A percentile compares a stretch with the other conserved stretches of the same genome.
Conservation (phyloP, 2,888 invertebrate genomes). For the Dioctria rufipes region DNA sequence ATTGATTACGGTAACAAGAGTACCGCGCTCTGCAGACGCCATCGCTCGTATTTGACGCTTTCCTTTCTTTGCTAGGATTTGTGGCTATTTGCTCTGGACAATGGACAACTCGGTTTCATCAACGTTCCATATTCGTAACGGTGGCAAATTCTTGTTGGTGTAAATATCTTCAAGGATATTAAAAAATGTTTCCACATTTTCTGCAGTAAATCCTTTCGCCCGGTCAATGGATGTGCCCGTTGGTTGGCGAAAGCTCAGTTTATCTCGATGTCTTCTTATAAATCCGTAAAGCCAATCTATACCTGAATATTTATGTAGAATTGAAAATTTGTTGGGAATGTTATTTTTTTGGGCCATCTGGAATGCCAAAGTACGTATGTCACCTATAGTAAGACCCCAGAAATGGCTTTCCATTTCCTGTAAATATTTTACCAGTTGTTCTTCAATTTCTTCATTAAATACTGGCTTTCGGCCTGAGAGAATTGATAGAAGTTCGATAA, state of each 20-base stretch:
- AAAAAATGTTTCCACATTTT: background rate
- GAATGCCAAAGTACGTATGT: too few relatives aligned
- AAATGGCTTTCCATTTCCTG: too few relatives aligned
- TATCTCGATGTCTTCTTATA: background rate
- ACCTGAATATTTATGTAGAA: background rate
- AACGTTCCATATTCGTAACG: conserved; percentile 6
- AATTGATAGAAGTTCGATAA: too few relatives aligned
- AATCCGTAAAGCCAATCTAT: background rate
- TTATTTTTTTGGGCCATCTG: conserved; percentile 3
- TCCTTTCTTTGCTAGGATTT: background rate
- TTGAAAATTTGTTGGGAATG: conserved; percentile 3
- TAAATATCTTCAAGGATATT: background rate
- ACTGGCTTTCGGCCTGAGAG: too few relatives aligned
- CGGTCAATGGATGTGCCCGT: conserved; percentile 8
- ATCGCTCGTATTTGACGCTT: background rate
- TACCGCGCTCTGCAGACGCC: conserved; percentile 9
- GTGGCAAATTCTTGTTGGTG: background rate
- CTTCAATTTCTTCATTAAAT: too few relatives aligned
- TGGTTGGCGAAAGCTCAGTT: conserved; percentile 10
- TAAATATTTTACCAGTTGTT: too few relatives aligned
- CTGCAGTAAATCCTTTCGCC: background rate
- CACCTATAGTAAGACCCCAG: too few relatives aligned
- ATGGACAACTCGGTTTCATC: conserved; percentile 3
- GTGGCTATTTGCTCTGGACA: background rate
- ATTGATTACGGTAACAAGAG: conserved; percentile 5